Evolutionary conservation across 37 sponge, comb jelly and placozoan genomes (phyloP), one percentile per base, ranked within the genome.

Genomic region (Haliclona indistincta): DNA sequence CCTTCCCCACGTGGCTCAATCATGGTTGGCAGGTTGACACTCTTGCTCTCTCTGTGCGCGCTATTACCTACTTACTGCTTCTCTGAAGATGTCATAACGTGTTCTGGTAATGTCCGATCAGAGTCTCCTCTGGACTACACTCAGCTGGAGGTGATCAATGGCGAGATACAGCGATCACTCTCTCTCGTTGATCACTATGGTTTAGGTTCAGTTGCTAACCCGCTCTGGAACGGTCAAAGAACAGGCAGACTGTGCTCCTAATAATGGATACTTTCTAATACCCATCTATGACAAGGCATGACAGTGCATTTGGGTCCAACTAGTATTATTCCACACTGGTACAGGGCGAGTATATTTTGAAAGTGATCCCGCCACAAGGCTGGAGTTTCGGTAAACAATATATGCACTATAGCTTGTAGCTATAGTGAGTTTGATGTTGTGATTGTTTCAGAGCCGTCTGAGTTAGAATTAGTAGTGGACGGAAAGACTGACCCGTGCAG

Each of bases 251-350:
- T 97, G 97, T 79, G 95, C 97, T 0, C 94, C 97, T n/a, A 91
- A 78, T 51, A 95, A 86, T 55, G 97, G 97, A 1, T 97, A 97
- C 75, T 97, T 90, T 64, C 83, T 97, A 2, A 65, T 97, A 0
- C 97, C 97, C 2, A 71, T 93, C 33, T 97, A 97, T 69, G 92
- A 93, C 65, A 90, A 93, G 81, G 90, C 84, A 35, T 34, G 63
- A 1, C 20, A 40, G 0, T 19, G 3, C 33, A 51, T 60, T 39
- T 62, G 44, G 28, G 37, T 41, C 33, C 1, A 25, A 47, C 26
- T 63, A 0, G 41, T 30, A 4, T 66, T 49, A 53, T 26, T 40
- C 22, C 41, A 38, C 28, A 54, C 4, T 23, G n/a, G 1, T 54
- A 13, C 25, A 89, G 94, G 96, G 93, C 17, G 78, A 77, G 54